These are phyloP conservation scores for Poliocrania exsul DNA, from an alignment of 2,797 vertebrate species.

Conservation along the genomic window DNA sequence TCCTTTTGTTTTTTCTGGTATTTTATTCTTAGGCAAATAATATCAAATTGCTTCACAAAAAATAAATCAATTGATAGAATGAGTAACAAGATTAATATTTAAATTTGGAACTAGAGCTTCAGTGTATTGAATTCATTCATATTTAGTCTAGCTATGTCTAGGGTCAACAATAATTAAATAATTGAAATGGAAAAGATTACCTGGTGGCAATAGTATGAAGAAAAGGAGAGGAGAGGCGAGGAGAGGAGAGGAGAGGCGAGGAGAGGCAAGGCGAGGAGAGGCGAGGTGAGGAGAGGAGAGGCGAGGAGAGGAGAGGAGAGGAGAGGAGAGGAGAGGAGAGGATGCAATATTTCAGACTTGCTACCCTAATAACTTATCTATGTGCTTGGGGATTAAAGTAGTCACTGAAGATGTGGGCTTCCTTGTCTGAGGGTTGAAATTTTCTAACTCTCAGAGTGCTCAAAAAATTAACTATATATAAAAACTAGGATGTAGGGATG, in stretches of 20 bases:
- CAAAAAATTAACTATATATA: neutral
- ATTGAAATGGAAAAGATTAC: neutral
- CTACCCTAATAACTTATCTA: neutral
- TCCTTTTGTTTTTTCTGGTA: neutral
- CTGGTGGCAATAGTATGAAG: neutral
- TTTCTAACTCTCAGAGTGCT: neutral
- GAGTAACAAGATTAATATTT: neutral
- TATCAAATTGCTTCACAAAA: neutral
- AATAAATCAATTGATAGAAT: neutral
- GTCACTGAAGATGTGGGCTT: neutral
- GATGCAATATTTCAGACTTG: no score
- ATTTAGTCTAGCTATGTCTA: neutral
- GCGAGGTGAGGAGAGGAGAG: no score
- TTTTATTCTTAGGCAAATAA: neutral
- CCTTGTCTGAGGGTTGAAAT: neutral
- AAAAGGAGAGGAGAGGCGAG: neutral
- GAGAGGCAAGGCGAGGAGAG: no score
- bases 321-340: accelerated
- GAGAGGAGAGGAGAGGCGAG: no score
- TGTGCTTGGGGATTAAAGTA: neutral
- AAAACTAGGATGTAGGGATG: neutral
- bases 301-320: no score
- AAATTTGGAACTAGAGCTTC: neutral
- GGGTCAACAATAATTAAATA: neutral
- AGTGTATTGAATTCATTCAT: neutral